phyloP scores from a whole-genome alignment of 2,888 invertebrate species.

The Alloscopus bannaensis region DNA sequence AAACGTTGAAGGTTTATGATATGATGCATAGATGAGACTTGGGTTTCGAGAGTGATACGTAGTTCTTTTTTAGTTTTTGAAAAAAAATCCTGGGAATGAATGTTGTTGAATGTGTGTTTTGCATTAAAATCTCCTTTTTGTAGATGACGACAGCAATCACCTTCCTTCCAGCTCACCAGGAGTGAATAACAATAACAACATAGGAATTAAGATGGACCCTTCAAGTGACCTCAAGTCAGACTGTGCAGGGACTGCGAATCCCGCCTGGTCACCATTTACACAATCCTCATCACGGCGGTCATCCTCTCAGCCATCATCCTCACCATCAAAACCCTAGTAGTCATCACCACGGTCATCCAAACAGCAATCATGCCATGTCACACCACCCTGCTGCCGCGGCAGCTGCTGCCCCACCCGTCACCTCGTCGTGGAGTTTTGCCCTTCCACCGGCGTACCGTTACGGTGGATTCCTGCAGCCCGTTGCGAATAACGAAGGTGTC shows the following conservation, averaged over 20 bases:
- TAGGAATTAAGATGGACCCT: conserved; percentile 72
- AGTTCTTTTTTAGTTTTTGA: conserved; percentile 24
- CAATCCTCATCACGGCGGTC: conserved; percentile 76
- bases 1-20: conserved; percentile 9
- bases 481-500: conserved; percentile 67
- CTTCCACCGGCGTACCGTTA: conserved; percentile 78
- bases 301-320: conserved; percentile 64
- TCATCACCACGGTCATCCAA: conserved; percentile 64
- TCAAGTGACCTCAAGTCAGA: conserved; percentile 73
- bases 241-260: conserved; percentile 82
- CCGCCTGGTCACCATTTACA: conserved; percentile 76
- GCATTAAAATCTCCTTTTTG: conserved; percentile 29
- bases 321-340: conserved; percentile 75
- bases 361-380: conserved; percentile 57
- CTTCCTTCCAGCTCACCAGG: conserved; percentile 71
- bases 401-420: conserved; percentile 79
- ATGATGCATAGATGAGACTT: too few species aligned
- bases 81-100: conserved; percentile 20
- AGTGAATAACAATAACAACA: conserved; percentile 72
- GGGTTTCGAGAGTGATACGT: too few species aligned
- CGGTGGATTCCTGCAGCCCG: conserved; percentile 70
- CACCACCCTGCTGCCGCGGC: conserved; percentile 75
- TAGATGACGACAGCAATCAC: conserved; percentile 71
- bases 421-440: conserved; percentile 77
- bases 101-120: conserved; percentile 17